Percentiles rank a stretch among this genome's conserved stretches.
phyloP scores from a whole-genome alignment of 2,888 invertebrate species.

The Heteromurus nitidus region DNA sequence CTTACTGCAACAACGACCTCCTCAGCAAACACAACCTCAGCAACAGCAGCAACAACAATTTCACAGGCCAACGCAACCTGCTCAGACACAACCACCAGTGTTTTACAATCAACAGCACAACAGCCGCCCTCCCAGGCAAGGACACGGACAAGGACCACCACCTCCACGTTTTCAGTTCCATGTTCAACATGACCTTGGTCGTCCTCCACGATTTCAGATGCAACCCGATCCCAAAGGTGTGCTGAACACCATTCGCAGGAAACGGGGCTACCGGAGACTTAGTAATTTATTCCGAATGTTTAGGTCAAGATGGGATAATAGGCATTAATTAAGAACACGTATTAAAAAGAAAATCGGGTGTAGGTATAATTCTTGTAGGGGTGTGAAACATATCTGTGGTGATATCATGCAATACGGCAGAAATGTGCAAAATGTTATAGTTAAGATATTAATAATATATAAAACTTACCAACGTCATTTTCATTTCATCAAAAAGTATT shows the following conservation, averaged over 20 bases:
- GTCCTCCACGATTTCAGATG: slow-evolving; percentile 59
- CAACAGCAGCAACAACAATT: slow-evolving; percentile 36
- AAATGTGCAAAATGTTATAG: slow-evolving; percentile 2
- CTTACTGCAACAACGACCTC: slow-evolving; percentile 4
- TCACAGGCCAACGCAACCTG: slow-evolving; percentile 22
- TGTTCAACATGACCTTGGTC: slow-evolving; percentile 33
- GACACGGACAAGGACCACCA: slow-evolving; percentile 31
- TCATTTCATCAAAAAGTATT: background rate
- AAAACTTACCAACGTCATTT: background rate
- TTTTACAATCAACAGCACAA: slow-evolving; percentile 48
- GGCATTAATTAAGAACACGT: background rate
- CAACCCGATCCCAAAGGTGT: slow-evolving; percentile 45
- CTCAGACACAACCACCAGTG: slow-evolving; percentile 30
- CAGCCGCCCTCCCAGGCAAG: slow-evolving; percentile 41
- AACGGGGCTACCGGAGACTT: slow-evolving; percentile 64
- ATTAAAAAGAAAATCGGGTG: no score
- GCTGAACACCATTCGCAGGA: slow-evolving; percentile 51
- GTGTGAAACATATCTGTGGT: background rate
- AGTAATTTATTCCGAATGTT: slow-evolving; percentile 64
- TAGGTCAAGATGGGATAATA: slow-evolving; percentile 51
- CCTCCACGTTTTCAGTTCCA: slow-evolving; percentile 52
- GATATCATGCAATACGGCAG: background rate
- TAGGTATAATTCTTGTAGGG: background rate
- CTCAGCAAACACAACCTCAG: slow-evolving; percentile 24
- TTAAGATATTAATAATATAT: background rate